Conservation (phyloP, 1,140 invertebrate genomes). For the Steinernema khuongi region DNA sequence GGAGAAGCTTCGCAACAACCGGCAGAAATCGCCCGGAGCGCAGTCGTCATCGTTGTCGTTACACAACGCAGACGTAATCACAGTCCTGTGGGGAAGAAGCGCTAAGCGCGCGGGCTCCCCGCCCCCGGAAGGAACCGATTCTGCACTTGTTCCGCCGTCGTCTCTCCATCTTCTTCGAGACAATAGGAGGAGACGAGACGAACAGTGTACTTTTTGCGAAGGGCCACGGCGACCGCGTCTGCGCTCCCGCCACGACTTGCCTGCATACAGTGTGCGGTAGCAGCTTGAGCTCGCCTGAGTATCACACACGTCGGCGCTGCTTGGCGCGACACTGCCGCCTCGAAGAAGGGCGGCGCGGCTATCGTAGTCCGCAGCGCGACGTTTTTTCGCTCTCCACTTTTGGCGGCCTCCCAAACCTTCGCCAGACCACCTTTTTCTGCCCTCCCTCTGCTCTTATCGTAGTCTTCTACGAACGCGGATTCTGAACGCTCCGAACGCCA, state of each 20-base stretch:
- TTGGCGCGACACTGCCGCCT: background rate
- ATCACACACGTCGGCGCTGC: background rate
- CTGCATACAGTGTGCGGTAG: background rate
- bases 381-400: background rate
- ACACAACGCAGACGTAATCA: background rate
- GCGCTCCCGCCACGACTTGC: background rate
- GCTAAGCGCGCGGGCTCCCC: too few relatives aligned
- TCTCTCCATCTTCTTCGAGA: too few relatives aligned
- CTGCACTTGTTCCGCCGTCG: too few relatives aligned
- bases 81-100: too few relatives aligned
- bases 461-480: background rate
- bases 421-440: background rate
- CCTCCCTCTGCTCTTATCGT: background rate
- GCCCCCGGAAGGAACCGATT: too few relatives aligned
- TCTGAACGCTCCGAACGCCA: background rate
- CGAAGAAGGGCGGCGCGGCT: background rate
- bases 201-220: background rate
- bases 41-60: background rate
- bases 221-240: background rate
- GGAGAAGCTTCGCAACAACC: slow-evolving; percentile 13
- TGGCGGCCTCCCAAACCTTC: background rate
- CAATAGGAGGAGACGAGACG: too few relatives aligned
- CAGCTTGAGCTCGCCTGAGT: background rate
- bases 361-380: background rate
- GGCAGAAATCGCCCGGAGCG: slow-evolving; percentile 4